Evolutionary conservation across 2,888 invertebrate species (phyloP).

Genomic region (Cheilosia grossa): DNA sequence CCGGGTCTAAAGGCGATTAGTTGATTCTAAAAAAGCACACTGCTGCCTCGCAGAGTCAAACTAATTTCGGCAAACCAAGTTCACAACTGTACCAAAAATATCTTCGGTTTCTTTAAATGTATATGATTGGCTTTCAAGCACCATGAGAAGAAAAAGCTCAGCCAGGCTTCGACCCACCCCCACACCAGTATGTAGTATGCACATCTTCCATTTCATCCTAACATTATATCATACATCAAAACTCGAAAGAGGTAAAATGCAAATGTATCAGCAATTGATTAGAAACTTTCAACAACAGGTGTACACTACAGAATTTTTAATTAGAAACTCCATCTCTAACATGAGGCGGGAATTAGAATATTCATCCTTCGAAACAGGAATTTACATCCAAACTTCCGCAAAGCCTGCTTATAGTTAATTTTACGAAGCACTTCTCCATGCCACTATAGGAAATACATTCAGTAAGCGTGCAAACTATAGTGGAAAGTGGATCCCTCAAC

Average conservation of each 20-base stretch:
- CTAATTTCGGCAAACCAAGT: too few species aligned
- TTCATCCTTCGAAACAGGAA: slow-evolving; percentile 66
- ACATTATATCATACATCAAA: slow-evolving; percentile 16
- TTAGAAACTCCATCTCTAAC: slow-evolving; percentile 50
- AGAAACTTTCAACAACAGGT: slow-evolving; percentile 74
- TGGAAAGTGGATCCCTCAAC: slow-evolving; percentile 11
- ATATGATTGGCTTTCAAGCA: not conserved
- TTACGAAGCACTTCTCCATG: slow-evolving; percentile 33
- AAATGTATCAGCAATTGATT: slow-evolving; percentile 67
- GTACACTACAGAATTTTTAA: slow-evolving; percentile 70
- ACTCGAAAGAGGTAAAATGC: slow-evolving; percentile 51
- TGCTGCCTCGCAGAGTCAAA: too few species aligned
- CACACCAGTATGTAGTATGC: not conserved
- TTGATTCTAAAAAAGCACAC: too few species aligned
- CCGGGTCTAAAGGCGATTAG: too few species aligned
- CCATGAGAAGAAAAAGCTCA: not conserved
- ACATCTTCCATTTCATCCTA: not conserved
- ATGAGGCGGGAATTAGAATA: slow-evolving; percentile 61
- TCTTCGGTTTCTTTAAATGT: not conserved
- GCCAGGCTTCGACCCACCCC: not conserved
- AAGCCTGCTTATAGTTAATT: slow-evolving; percentile 70
- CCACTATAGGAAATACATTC: slow-evolving; percentile 26
- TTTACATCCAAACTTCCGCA: slow-evolving; percentile 70
- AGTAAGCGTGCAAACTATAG: slow-evolving; percentile 47
- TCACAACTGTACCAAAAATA: too few species aligned